phyloP scores from a whole-genome alignment of 1,140 invertebrate species.

The Aricia agestis region DNA sequence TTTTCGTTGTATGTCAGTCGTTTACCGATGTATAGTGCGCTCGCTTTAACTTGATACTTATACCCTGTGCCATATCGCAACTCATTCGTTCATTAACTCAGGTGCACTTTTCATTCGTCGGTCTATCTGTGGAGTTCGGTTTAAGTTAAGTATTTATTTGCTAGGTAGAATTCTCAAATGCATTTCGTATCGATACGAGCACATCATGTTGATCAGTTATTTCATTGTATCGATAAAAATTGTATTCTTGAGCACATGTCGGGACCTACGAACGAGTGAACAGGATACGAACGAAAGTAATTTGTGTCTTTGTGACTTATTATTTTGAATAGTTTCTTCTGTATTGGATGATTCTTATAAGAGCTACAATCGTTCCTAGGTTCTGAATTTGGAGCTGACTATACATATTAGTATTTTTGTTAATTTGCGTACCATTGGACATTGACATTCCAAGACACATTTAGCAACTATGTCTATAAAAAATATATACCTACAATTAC shows the following conservation, averaged over 20 bases:
- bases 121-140: constrained; percentile 19
- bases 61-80: constrained; percentile 39
- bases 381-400: neutral
- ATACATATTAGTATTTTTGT: constrained; percentile 13
- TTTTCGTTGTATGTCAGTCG: neutral
- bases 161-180: constrained; percentile 18
- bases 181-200: constrained; percentile 14
- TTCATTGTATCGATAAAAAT: constrained; percentile 16
- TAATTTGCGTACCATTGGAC: neutral
- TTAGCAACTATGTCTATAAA: too few relatives aligned
- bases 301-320: neutral
- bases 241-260: neutral
- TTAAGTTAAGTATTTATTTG: constrained; percentile 25
- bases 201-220: constrained; percentile 5
- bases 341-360: neutral
- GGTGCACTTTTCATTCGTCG: constrained; percentile 4
- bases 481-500: neutral
- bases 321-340: neutral
- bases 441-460: neutral
- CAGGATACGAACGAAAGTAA: neutral
- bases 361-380: neutral
- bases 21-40: neutral
- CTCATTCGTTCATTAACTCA: constrained; percentile 26
- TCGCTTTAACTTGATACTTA: constrained; percentile 12
- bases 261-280: neutral